A percentile compares a stretch with the other conserved stretches of the same genome.
These are phyloP conservation scores for Drosophila sulfurigaster DNA, from an alignment of 1,140 invertebrate species.

Conservation along the genomic window DNA sequence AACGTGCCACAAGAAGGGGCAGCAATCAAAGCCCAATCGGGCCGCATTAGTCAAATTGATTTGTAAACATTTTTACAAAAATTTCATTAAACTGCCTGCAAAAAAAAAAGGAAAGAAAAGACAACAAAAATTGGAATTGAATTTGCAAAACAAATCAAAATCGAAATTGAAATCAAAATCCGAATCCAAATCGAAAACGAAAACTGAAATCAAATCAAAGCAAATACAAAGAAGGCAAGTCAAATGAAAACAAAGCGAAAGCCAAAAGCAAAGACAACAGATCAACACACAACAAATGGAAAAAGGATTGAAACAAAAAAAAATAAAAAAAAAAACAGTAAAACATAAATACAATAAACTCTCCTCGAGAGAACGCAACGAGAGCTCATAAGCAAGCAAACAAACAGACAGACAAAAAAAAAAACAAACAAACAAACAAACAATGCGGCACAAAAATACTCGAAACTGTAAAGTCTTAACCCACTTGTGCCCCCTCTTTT, in stretches of 20 bases:
- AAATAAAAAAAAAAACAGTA: background rate
- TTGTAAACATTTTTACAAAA: constrained; percentile 65
- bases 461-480: constrained; percentile 11
- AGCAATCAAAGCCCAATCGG: constrained; percentile 47
- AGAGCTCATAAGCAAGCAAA: constrained; percentile 24
- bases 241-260: constrained; percentile 26
- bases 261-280: constrained; percentile 30
- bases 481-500: background rate
- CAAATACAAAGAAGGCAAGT: constrained; percentile 6
- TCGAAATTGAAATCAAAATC: constrained; percentile 5
- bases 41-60: constrained; percentile 76
- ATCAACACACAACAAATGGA: constrained; percentile 3
- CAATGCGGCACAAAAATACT: constrained; percentile 12
- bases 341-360: background rate
- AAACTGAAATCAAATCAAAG: constrained; percentile 27
- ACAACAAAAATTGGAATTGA: constrained; percentile 37
- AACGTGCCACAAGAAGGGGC: background rate
- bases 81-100: constrained; percentile 58
- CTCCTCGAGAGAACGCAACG: constrained; percentile 12
- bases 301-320: background rate
- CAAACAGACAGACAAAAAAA: constrained; percentile 19
- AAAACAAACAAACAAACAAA: background rate
- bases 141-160: constrained; percentile 21
- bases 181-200: constrained; percentile 29
- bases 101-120: constrained; percentile 11